Conservation (phyloP, 2,113 vertebrate genomes). For the Bathybates hornii region DNA sequence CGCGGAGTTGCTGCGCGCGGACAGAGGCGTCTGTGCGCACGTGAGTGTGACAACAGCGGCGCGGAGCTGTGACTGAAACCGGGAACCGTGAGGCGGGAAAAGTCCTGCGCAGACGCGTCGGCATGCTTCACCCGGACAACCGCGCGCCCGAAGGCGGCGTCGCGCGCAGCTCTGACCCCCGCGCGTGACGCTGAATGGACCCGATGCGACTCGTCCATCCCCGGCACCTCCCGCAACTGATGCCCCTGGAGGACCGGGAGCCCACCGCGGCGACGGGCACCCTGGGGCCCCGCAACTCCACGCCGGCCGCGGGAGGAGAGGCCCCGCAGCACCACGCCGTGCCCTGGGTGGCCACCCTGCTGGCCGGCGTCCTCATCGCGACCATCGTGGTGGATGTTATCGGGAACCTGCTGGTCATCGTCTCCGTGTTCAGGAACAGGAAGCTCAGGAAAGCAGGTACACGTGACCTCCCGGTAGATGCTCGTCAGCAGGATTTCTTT, state of each 20-base stretch:
- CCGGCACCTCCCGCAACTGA: conserved; percentile 52
- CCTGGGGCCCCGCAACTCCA: conserved; percentile 51
- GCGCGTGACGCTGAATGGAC: conserved; percentile 42
- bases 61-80: not conserved
- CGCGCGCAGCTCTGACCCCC: not conserved
- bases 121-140: not conserved
- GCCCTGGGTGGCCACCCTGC: conserved; percentile 65
- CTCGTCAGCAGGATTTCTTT: not conserved
- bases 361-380: conserved; percentile 75
- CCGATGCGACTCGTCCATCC: conserved; percentile 47
- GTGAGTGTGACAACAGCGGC: not conserved
- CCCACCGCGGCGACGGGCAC: conserved; percentile 59
- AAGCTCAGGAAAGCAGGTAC: conserved; percentile 81
- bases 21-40: not conserved
- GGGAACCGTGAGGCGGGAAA: not conserved
- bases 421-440: conserved; percentile 79
- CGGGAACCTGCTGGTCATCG: conserved; percentile 79
- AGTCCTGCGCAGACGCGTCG: not conserved
- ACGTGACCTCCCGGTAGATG: not conserved
- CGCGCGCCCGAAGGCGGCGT: not conserved
- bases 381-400: conserved; percentile 78
- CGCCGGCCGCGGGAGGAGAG: conserved; percentile 35
- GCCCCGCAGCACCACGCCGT: conserved; percentile 43
- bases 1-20: not conserved
- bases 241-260: conserved; percentile 59